Evolutionary conservation across 1,140 invertebrate genomes (phyloP).

Genomic region (Aricia agestis): DNA sequence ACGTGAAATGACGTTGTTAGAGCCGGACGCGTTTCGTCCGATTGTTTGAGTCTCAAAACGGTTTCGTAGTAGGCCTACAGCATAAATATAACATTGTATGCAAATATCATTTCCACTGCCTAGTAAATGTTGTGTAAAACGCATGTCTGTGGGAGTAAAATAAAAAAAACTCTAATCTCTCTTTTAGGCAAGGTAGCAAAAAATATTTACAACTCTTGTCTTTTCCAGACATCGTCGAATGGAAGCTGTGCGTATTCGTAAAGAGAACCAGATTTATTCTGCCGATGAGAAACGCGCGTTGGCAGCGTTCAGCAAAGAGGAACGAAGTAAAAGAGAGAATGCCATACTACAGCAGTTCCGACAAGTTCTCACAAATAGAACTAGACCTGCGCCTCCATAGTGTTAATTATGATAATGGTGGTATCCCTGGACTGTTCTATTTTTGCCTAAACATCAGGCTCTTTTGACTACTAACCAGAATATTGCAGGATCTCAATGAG

Average conservation of each 20-base stretch:
- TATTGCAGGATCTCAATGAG: no score
- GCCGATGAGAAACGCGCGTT: constrained; percentile 99
- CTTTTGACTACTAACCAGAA: no score
- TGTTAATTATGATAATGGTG: no score
- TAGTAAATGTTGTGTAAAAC: no score
- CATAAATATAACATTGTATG: no score
- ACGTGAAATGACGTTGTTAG: no score
- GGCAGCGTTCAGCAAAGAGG: constrained; percentile 98
- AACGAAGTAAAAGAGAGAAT: constrained; percentile 96
- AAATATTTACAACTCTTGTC: neutral
- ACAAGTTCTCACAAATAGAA: constrained; percentile 80
- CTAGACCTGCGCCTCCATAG: constrained; percentile 24
- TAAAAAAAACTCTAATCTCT: neutral
- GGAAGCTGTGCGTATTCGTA: constrained; percentile 99
- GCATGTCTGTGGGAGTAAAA: no score
- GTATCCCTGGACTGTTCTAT: neutral
- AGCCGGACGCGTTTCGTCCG: no score
- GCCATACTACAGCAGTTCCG: constrained; percentile 96
- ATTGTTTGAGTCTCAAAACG: no score
- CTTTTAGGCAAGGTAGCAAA: neutral
- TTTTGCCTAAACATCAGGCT: no score
- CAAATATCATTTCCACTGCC: no score
- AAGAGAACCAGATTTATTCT: constrained; percentile 99
- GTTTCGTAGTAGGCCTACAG: no score
- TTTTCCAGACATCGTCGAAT: constrained; percentile 93